Base-by-base conservation (phyloP, 2,797 vertebrate genomes). In the Falco berigora region DNA sequence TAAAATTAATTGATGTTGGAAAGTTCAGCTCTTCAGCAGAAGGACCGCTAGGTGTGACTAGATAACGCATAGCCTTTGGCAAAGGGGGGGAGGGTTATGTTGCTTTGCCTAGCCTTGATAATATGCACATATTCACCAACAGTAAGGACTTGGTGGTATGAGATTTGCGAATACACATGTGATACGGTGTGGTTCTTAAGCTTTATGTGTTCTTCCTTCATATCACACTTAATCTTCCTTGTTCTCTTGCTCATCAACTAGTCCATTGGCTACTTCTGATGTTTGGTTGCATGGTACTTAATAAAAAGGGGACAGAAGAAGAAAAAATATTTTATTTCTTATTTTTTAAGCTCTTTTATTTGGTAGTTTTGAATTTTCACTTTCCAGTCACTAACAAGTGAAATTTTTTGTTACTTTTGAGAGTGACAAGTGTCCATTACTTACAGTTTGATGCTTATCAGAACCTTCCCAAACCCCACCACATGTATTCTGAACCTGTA, bases 71-170 rank as follows among this genome's bases (percentile, higher is more conserved):
- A 23, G 2, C 11, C 2, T 55, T 88, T 40, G 34, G 25, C 11
- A 50, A 23, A 42, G 14, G 1, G 1, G 6, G 5, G 3, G 5
- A 25, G 8, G 5, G 0, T 30, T 78, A 5, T 69, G 13, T 68
- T 62, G 32, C 36, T 79, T 92, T 76, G 14, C n/a, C 38, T 67
- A 77, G 10, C 7, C 94, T 86, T 84, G 66, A 34, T 32, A 63
- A 38, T 36, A 64, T n/a, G 25, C 12, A 47, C 12, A 8, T 49
- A 7, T 40, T 92, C 58, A 50, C 28, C 18, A n/a, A 38, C 8
- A 58, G 13, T 23, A 36, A 61, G 9, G 27, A 55, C 32, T 40
- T 40, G 4, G 24, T 59, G 32, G 24, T 28, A 30, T 0, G 14
- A 69, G 19, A 21, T n/a, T 63, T 69, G 16, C 10, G 79, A 76